Evolutionary conservation across 2,797 vertebrate genomes (phyloP).

Genomic region (Poecile montanus): DNA sequence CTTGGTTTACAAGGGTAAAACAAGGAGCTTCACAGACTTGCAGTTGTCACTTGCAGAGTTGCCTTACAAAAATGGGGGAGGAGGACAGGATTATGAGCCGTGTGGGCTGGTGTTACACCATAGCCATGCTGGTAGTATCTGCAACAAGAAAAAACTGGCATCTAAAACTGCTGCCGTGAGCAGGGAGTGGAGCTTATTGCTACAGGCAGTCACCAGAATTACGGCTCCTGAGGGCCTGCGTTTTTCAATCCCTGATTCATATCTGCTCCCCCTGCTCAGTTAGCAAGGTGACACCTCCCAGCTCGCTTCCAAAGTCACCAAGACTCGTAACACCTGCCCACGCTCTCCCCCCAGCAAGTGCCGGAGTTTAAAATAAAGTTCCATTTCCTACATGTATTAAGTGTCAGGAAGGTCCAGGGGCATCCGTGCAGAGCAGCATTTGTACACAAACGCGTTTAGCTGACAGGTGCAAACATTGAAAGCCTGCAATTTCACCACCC

Average conservation of each 20-base stretch:
- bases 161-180: conserved; percentile 20
- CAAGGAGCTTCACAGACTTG: not conserved
- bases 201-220: conserved; percentile 7
- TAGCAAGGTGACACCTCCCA: conserved; percentile 46
- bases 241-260: not conserved
- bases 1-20: not conserved
- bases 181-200: conserved; percentile 42
- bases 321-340: conserved; percentile 51
- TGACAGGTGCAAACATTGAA: conserved; percentile 51
- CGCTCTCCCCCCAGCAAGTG: not conserved
- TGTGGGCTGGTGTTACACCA: conserved; percentile 55
- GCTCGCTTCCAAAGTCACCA: not conserved
- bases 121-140: conserved; percentile 63
- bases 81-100: conserved; percentile 25
- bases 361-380: conserved; percentile 44
- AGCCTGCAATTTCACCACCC: not conserved
- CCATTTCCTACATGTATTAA: conserved; percentile 55
- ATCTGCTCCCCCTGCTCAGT: conserved; percentile 19
- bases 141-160: conserved; percentile 42
- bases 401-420: conserved; percentile 52
- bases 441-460: not conserved
- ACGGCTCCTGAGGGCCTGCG: not conserved
- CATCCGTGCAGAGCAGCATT: not conserved
- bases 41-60: conserved; percentile 10
- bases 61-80: not conserved